phyloP scores from a whole-genome alignment of 2,113 vertebrate species.

The Leptobrachium ailaonicum region DNA sequence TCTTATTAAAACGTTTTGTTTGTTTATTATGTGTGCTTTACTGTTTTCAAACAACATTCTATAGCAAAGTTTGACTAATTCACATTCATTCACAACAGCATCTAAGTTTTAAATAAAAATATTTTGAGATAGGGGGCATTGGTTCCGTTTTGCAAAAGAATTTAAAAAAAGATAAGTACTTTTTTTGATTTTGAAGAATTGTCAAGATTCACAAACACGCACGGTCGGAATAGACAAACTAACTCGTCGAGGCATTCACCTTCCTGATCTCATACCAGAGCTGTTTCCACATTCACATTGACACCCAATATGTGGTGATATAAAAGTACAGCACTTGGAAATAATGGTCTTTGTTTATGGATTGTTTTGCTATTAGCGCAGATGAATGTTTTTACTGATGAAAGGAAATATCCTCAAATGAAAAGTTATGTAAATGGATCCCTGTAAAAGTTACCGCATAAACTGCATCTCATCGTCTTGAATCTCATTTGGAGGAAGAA shows the following conservation, averaged over 20 bases:
- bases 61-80: too few relatives aligned
- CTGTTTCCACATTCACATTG: conserved; percentile 35
- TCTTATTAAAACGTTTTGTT: too few relatives aligned
- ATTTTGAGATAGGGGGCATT: too few relatives aligned
- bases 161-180: background rate
- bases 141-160: too few relatives aligned
- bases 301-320: conserved; percentile 39
- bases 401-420: conserved; percentile 42
- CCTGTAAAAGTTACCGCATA: conserved; percentile 28
- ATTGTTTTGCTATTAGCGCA: conserved; percentile 36
- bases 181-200: background rate
- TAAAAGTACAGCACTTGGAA: conserved; percentile 37
- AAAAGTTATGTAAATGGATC: conserved; percentile 42
- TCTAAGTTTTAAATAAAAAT: too few relatives aligned
- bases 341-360: conserved; percentile 34
- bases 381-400: conserved; percentile 45
- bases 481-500: conserved; percentile 41
- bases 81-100: too few relatives aligned
- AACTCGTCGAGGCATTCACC: conserved; percentile 28
- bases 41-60: too few relatives aligned
- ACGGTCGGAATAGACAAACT: conserved; percentile 18
- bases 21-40: too few relatives aligned
- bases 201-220: background rate
- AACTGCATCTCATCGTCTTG: conserved; percentile 33
- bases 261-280: conserved; percentile 35